Evolutionary conservation across 2,113 vertebrate species (phyloP).

Genomic region (Aptenodytes forsteri): DNA sequence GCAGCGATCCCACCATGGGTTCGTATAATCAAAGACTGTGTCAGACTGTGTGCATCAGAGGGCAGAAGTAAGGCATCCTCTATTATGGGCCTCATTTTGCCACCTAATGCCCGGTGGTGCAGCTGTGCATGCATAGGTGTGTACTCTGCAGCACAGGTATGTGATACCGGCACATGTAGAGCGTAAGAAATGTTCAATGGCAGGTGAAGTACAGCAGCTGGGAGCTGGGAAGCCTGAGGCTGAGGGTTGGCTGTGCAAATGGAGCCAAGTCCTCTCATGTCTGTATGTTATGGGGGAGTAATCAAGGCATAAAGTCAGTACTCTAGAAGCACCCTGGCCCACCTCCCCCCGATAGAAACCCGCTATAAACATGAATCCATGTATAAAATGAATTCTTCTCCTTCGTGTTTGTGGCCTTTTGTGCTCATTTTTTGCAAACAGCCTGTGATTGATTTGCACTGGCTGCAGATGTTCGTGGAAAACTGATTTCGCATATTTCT

Average conservation of each 20-base stretch:
- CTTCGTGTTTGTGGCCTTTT: neutral
- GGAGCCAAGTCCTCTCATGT: rapidly evolving
- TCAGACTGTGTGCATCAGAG: neutral
- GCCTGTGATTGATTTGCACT: neutral
- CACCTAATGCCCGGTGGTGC: rapidly evolving
- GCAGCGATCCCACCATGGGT: rapidly evolving
- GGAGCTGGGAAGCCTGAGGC: neutral
- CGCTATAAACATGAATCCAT: neutral
- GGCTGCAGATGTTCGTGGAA: neutral
- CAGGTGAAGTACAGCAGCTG: neutral
- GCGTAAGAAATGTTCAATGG: rapidly evolving
- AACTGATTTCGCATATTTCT: neutral
- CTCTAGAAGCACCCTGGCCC: neutral
- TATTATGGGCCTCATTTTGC: neutral
- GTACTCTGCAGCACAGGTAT: neutral
- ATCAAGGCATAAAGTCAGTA: neutral
- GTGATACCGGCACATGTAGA: rapidly evolving
- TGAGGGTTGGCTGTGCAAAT: neutral
- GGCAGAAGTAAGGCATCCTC: neutral
- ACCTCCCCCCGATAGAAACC: neutral
- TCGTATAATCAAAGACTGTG: rapidly evolving
- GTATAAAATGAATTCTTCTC: neutral
- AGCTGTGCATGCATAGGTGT: rapidly evolving
- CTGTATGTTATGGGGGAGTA: rapidly evolving
- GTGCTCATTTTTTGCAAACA: neutral